These are phyloP conservation scores for Aegithalos caudatus DNA, from an alignment of 2,113 vertebrate species.

Conservation along the genomic window DNA sequence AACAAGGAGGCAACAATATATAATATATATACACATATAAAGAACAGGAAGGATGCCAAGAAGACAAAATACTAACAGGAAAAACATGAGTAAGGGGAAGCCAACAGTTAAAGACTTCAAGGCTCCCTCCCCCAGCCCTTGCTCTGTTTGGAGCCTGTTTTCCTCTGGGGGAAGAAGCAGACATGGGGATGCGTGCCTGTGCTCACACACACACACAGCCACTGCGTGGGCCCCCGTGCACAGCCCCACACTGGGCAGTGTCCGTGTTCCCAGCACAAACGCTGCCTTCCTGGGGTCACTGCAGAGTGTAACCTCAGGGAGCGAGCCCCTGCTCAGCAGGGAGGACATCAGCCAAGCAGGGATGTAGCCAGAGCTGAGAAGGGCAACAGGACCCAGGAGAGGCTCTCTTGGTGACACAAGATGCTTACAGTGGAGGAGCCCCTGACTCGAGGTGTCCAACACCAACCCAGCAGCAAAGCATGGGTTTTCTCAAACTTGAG, in stretches of 20 bases:
- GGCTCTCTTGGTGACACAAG: background rate
- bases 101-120: constrained; percentile 20
- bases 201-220: background rate
- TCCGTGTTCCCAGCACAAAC: rapidly evolving
- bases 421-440: background rate
- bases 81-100: constrained; percentile 38
- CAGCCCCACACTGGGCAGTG: background rate
- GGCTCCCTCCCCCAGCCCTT: constrained; percentile 33
- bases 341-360: background rate
- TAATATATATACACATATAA: background rate
- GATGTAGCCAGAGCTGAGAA: background rate
- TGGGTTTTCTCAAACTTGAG: background rate
- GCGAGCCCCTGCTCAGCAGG: rapidly evolving
- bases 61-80: constrained; percentile 69
- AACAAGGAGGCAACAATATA: background rate
- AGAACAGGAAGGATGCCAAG: constrained; percentile 62
- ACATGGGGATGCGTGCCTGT: background rate
- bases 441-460: background rate
- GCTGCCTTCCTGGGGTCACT: background rate
- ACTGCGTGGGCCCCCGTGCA: background rate
- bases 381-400: background rate
- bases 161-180: constrained; percentile 18
- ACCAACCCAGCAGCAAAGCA: background rate
- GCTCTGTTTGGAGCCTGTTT: constrained; percentile 41
- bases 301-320: background rate